These are phyloP conservation scores for Hydrolagus affinis DNA, from an alignment of 2,113 vertebrate genomes.

Conservation along the genomic window DNA sequence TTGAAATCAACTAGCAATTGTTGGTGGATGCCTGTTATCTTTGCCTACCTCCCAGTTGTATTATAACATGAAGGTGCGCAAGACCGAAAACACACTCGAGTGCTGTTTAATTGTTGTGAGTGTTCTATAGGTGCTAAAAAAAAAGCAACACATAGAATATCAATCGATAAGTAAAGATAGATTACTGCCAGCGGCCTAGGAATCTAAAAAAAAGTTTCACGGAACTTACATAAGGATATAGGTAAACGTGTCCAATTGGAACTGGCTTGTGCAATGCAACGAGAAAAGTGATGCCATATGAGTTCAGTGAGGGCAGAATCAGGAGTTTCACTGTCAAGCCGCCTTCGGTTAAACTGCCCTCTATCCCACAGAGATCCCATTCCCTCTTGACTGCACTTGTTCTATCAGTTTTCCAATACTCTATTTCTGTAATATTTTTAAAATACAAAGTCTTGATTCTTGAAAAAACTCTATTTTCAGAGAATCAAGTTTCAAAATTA, in stretches of 20 bases:
- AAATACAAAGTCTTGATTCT: background rate
- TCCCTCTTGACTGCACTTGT: too few species aligned
- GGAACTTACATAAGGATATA: background rate
- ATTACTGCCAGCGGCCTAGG: background rate
- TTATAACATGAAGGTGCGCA: too few species aligned
- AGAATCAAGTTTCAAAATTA: background rate
- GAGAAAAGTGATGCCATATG: background rate
- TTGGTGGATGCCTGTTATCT: background rate
- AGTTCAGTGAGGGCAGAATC: background rate
- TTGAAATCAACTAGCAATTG: background rate
- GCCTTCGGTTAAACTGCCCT: background rate
- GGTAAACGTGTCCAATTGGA: background rate
- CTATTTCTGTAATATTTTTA: too few species aligned
- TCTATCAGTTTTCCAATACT: too few species aligned
- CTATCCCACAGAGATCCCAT: background rate
- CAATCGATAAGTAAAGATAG: background rate
- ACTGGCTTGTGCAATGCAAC: background rate
- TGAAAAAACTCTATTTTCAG: background rate
- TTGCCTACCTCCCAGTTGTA: background rate
- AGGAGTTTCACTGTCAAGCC: too few species aligned
- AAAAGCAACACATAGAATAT: background rate
- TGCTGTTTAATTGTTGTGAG: too few species aligned
- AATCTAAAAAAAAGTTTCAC: too few species aligned
- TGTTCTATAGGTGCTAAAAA: background rate
- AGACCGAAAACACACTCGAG: too few species aligned